Evolutionary conservation across 2,888 invertebrate genomes (phyloP).

Genomic region (Vesta saturnalis): DNA sequence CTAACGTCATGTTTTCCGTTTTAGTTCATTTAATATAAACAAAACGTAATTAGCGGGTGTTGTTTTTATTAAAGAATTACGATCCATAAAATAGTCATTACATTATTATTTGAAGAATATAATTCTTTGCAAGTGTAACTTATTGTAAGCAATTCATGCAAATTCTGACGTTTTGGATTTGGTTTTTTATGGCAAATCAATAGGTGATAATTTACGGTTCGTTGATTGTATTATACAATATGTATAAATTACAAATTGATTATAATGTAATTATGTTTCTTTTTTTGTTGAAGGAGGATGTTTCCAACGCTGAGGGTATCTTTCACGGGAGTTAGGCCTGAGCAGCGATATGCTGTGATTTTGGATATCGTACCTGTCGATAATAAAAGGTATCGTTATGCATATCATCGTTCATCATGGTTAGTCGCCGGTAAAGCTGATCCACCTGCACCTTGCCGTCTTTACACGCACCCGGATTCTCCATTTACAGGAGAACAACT

Average conservation of each 20-base stretch:
- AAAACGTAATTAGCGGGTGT: background rate
- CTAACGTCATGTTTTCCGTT: background rate
- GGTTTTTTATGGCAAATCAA: too few relatives aligned
- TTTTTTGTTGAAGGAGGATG: constrained; percentile 74
- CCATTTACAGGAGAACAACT: constrained; percentile 84
- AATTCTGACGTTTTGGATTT: too few relatives aligned
- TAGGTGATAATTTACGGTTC: too few relatives aligned
- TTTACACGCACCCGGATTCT: constrained; percentile 83
- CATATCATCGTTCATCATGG: constrained; percentile 86
- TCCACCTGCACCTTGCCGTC: constrained; percentile 75
- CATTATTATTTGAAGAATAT: too few relatives aligned
- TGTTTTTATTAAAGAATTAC: constrained; percentile 8
- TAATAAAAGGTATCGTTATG: constrained; percentile 81
- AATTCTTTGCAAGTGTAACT: too few relatives aligned
- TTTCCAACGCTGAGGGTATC: constrained; percentile 82
- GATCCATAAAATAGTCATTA: background rate
- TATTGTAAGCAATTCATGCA: too few relatives aligned
- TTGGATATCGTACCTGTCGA: constrained; percentile 85
- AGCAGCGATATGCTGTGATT: constrained; percentile 76
- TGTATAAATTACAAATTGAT: background rate
- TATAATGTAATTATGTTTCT: constrained; percentile 7
- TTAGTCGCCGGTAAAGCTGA: constrained; percentile 85
- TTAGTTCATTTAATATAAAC: background rate
- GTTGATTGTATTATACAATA: background rate
- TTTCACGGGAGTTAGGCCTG: constrained; percentile 74